A percentile compares a stretch with the other conserved stretches of the same genome.
phyloP scores from a whole-genome alignment of 2,797 vertebrate species.

The Rhodeus uyekii region DNA sequence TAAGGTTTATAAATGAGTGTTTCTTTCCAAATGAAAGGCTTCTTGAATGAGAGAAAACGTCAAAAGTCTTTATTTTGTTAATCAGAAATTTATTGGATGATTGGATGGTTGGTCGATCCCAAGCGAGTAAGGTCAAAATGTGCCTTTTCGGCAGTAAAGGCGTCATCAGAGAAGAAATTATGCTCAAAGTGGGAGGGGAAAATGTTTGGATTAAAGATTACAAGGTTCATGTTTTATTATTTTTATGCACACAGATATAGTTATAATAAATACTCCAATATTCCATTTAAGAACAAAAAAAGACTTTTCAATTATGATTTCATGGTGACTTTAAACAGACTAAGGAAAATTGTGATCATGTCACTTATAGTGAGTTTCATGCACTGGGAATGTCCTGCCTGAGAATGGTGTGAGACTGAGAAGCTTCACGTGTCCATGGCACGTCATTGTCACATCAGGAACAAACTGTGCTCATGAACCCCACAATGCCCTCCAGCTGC shows the following conservation, averaged over 20 bases:
- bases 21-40: no score
- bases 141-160: background rate
- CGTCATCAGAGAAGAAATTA: background rate
- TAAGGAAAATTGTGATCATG: background rate
- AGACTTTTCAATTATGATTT: background rate
- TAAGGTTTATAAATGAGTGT: no score
- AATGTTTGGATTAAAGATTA: background rate
- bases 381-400: background rate
- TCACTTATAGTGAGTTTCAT: background rate
- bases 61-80: background rate
- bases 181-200: background rate
- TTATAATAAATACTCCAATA: background rate
- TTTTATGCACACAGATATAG: background rate
- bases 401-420: background rate
- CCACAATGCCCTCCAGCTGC: constrained; percentile 54
- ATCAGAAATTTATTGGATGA: background rate
- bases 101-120: background rate
- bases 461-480: constrained; percentile 27
- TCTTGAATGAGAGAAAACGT: background rate
- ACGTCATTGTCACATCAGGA: constrained; percentile 5
- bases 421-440: background rate
- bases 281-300: background rate
- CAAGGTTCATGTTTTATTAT: no score
- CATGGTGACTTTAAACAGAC: background rate
- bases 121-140: no score